Conservation (phyloP, 2,113 vertebrate species). For the Gnathonemus echidnorhynchus region DNA sequence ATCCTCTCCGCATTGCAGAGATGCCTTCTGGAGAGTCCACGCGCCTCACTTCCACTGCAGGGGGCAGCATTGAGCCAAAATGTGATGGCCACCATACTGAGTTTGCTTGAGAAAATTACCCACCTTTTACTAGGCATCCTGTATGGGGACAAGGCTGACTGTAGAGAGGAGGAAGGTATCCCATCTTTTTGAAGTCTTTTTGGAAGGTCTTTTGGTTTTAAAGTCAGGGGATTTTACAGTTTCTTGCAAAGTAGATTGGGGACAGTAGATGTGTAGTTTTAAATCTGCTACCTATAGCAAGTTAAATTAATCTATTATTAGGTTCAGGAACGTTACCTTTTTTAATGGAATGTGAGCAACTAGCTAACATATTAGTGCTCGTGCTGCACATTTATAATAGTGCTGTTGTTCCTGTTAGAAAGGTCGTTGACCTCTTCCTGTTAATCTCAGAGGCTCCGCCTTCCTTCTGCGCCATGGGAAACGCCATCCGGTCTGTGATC, state of each 20-base stretch:
- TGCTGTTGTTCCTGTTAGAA: neutral
- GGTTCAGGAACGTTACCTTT: neutral
- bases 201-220: neutral
- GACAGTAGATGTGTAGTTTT: neutral
- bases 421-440: neutral
- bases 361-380: neutral
- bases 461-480: conserved; percentile 83
- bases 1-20: conserved; percentile 64
- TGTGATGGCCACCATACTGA: conserved; percentile 48
- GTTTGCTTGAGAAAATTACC: conserved; percentile 61
- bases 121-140: conserved; percentile 67
- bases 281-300: neutral
- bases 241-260: neutral
- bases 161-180: conserved; percentile 50
- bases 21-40: conserved; percentile 64
- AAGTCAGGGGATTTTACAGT: neutral
- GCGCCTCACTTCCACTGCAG: conserved; percentile 37
- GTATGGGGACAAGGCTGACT: conserved; percentile 48
- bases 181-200: neutral
- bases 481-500: conserved; percentile 71
- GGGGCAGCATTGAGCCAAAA: conserved; percentile 31
- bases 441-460: conserved; percentile 61
- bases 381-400: neutral
- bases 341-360: neutral
- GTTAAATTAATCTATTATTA: neutral